phyloP scores from a whole-genome alignment of 2,888 invertebrate genomes.

The Colletes collaris region DNA sequence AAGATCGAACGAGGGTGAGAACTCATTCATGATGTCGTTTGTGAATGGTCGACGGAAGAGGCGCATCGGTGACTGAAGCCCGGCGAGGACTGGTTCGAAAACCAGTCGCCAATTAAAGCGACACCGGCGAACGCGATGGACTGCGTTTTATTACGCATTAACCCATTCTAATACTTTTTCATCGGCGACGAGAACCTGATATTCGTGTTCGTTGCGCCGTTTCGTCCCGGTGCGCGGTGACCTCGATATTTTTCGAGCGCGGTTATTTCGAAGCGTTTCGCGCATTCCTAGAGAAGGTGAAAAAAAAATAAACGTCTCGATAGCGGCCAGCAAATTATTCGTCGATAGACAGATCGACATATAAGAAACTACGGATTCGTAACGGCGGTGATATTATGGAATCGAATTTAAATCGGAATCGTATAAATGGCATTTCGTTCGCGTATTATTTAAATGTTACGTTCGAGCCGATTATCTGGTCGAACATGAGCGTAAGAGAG shows the following conservation, averaged over 20 bases:
- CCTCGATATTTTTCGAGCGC: constrained; percentile 30
- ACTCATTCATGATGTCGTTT: constrained; percentile 69
- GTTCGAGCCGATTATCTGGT: constrained; percentile 2
- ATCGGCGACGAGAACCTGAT: constrained; percentile 51
- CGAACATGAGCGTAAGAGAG: constrained; percentile 2
- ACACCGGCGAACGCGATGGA: constrained; percentile 59
- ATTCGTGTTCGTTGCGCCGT: constrained; percentile 55
- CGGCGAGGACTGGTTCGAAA: constrained; percentile 65
- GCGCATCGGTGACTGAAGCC: constrained; percentile 34
- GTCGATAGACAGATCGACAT: neutral
- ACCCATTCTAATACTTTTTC: constrained; percentile 56
- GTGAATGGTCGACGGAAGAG: constrained; percentile 64
- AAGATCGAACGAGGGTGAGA: constrained; percentile 38
- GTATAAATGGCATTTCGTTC: neutral
- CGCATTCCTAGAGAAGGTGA: neutral
- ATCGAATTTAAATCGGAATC: constrained; percentile 6
- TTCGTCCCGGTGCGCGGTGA: constrained; percentile 22
- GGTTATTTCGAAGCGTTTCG: neutral
- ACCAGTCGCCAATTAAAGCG: constrained; percentile 71
- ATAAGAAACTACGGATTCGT: neutral
- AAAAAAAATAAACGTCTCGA: neutral
- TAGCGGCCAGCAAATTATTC: neutral
- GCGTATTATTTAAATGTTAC: neutral
- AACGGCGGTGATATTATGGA: neutral
- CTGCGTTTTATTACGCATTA: constrained; percentile 69